A percentile compares a stretch with the other conserved stretches of the same genome.
Evolutionary conservation across 92 coral and sea anemone species (phyloP).

Genomic region (Anthopleura xanthogrammica): DNA sequence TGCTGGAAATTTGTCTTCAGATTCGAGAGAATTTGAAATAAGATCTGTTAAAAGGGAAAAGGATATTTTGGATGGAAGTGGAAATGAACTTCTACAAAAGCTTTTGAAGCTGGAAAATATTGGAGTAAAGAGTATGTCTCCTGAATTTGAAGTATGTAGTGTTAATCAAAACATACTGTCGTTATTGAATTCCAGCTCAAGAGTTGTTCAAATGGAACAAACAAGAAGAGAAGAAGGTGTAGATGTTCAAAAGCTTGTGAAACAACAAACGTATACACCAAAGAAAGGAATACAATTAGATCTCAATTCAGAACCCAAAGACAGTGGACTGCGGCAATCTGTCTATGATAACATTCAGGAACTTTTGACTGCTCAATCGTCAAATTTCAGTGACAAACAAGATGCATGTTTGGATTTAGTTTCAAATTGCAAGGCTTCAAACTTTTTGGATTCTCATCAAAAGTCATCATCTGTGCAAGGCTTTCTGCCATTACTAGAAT

Average conservation of each 20-base stretch:
- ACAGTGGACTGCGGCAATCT: conserved; percentile 2
- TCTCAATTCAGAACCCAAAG: conserved; percentile 7
- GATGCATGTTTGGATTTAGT: conserved; percentile 2
- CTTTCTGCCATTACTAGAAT: conserved; percentile 65
- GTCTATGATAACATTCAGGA: conserved; percentile 23
- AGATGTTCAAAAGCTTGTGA: neutral
- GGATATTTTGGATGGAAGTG: conserved; percentile 20
- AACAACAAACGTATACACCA: neutral
- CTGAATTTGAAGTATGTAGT: conserved; percentile 20
- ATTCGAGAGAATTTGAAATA: neutral
- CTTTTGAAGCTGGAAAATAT: conserved; percentile 50
- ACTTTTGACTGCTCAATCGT: neutral
- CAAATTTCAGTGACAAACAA: neutral
- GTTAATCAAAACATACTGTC: conserved; percentile 58
- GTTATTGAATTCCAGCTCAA: conserved; percentile 39
- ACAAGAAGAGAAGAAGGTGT: neutral
- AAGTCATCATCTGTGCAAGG: conserved; percentile 35
- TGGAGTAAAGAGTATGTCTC: conserved; percentile 22
- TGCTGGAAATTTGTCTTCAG: neutral
- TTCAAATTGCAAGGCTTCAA: conserved; percentile 4
- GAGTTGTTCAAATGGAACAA: neutral
- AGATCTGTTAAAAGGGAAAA: neutral
- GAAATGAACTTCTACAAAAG: conserved; percentile 62
- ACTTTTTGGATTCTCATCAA: conserved; percentile 14
- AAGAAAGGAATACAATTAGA: neutral